These are phyloP conservation scores for Epinotia ramella DNA, from an alignment of 2,888 invertebrate species.

Conservation along the genomic window DNA sequence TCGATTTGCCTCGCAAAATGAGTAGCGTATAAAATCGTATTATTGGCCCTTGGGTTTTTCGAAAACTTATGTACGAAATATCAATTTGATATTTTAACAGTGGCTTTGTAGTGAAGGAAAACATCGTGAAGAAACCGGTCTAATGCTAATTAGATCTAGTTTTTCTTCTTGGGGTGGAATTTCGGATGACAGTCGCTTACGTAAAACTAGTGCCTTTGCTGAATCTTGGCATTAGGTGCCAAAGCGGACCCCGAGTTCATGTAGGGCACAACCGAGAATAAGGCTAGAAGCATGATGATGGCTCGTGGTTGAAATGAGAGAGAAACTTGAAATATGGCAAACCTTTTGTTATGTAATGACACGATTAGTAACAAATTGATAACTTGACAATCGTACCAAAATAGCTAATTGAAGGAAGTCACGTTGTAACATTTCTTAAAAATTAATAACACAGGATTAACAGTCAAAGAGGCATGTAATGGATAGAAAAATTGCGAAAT, in stretches of 20 bases:
- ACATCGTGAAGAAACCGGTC: too few relatives aligned
- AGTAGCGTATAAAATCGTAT: conserved; percentile 13
- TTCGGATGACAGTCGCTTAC: too few relatives aligned
- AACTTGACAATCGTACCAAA: conserved; percentile 13
- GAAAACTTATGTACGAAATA: too few relatives aligned
- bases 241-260: too few relatives aligned
- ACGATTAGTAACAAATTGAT: conserved; percentile 11
- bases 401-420: background rate
- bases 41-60: background rate
- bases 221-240: too few relatives aligned
- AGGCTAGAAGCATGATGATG: too few relatives aligned
- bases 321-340: conserved; percentile 13
- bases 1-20: conserved; percentile 37
- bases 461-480: conserved; percentile 51
- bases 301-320: background rate
- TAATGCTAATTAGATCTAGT: too few relatives aligned
- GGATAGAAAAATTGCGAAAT: conserved; percentile 62
- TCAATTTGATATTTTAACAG: too few relatives aligned
- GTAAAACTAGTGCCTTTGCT: too few relatives aligned
- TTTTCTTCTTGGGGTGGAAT: too few relatives aligned
- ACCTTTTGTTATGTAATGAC: conserved; percentile 14
- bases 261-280: too few relatives aligned
- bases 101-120: too few relatives aligned
- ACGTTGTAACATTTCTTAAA: background rate
- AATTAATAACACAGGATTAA: conserved; percentile 25